Evolutionary conservation across 2,113 vertebrate species (phyloP), one percentile per base, ranked within the genome.

Genomic region (Glareola pratincola): DNA sequence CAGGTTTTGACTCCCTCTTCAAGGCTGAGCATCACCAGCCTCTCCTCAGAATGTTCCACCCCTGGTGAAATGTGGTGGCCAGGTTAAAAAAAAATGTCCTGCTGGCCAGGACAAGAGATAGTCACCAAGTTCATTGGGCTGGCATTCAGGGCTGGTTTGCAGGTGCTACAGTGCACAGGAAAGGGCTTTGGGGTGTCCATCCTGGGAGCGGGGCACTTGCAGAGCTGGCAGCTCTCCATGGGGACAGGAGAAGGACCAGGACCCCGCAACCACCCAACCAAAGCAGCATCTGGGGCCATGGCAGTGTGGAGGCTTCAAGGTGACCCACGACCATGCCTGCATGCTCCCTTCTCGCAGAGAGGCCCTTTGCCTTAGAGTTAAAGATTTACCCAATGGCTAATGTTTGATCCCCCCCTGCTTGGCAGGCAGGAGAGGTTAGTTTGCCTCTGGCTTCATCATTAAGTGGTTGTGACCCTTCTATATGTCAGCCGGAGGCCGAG

Each of bases 101-200:
- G 0, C 36, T 39, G n/a, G 5, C 41, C 76, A 54, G 79, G 30
- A 32, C 30, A 34, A 71, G 68, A 67, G 19, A 10, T 32, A 34
- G 8, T 88, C 10, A 17, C 36, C 3, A 1, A 6, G 23, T 0
- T 0, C n/a, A 21, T 18, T 0, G 0, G 43, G 27, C 39, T 83
- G 36, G 20, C 3, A 1, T 53, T 86, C 9, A 11, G 75, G 21
- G 26, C 34, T 1, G 0, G 26, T 64, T 43, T 73, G 34, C 5
- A 12, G 36, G 64, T 73, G 45, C 48, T 1, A 0, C 4, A 3
- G 51, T 32, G 51, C 41, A 32, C 26, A 26, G 27, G 27, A 8
- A 67, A 54, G 39, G 22, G 32, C 39, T 74, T 53, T 78, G 71
- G 36, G 14, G 21, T 57, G 41, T 53, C 41, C 29, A 3, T 63